A percentile compares a stretch with the other conserved stretches of the same genome.
Conservation (phyloP, 2,113 vertebrate species). For the Calonectris borealis region DNA sequence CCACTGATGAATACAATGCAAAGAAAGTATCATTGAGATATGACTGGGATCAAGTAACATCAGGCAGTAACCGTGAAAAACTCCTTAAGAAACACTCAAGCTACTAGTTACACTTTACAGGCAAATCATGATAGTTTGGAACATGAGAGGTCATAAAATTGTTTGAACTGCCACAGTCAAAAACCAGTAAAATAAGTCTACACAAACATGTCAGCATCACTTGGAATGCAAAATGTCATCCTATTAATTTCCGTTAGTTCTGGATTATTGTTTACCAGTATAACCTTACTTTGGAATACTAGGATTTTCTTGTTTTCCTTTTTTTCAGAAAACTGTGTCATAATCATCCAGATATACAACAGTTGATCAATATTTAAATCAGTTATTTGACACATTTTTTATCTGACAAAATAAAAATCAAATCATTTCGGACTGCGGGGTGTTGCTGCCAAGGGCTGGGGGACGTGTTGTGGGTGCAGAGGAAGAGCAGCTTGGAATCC, state of each 20-base stretch:
- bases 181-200: neutral
- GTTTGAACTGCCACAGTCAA: neutral
- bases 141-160: neutral
- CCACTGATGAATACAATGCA: neutral
- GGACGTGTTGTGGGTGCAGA: fast-evolving
- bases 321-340: neutral
- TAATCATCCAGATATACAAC: neutral
- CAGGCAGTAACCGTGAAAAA: neutral
- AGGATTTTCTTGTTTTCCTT: neutral
- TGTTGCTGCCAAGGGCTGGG: neutral
- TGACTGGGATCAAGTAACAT: neutral
- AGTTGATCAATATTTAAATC: neutral
- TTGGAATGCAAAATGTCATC: neutral
- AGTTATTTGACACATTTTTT: neutral
- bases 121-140: neutral
- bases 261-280: neutral
- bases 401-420: neutral
- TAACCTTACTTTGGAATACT: neutral
- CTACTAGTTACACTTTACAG: neutral
- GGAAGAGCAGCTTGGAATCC: neutral
- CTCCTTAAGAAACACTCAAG: neutral
- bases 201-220: neutral
- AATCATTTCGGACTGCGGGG: neutral
- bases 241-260: neutral
- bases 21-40: neutral